These are phyloP conservation scores for Porites lutea DNA, from an alignment of 64 coral and sea anemone species.

Conservation along the genomic window DNA sequence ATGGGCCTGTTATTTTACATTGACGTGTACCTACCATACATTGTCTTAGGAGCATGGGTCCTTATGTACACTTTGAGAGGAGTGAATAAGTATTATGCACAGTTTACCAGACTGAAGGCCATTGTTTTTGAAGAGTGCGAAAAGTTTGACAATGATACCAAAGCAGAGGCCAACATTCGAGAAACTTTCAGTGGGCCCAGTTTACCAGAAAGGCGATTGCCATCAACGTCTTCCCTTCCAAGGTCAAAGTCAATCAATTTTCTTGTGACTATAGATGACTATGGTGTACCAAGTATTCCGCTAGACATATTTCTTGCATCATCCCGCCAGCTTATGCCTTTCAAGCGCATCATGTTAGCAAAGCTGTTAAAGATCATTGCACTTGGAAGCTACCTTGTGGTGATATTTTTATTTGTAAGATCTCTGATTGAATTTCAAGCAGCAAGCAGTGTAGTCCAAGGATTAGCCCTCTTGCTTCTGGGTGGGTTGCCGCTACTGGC, in stretches of 20 bases:
- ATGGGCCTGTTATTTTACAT: conserved; percentile 89
- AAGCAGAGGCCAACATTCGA: conserved; percentile 71
- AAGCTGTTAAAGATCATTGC: conserved; percentile 74
- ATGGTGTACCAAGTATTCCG: conserved; percentile 75
- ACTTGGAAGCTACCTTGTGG: conserved; percentile 72
- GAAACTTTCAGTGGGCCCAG: conserved; percentile 71
- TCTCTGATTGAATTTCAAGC: conserved; percentile 69
- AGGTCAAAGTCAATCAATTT: conserved; percentile 47
- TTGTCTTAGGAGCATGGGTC: conserved; percentile 50
- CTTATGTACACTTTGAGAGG: conserved; percentile 68
- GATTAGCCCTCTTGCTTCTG: conserved; percentile 72
- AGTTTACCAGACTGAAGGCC: conserved; percentile 77
- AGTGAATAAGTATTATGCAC: conserved; percentile 65
- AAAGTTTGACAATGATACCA: conserved; percentile 69
- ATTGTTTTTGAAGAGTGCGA: conserved; percentile 95
- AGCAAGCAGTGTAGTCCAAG: conserved; percentile 53
- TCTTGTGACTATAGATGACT: conserved; percentile 68
- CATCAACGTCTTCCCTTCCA: conserved; percentile 49
- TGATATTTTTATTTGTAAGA: conserved; percentile 88
- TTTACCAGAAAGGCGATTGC: conserved; percentile 38
- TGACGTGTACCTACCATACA: conserved; percentile 83
- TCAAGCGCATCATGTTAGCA: conserved; percentile 79
- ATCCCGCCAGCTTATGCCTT: conserved; percentile 73
- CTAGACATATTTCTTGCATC: conserved; percentile 80
- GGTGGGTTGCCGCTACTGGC: conserved; percentile 67